Conservation (phyloP, 35 echinoderm and acorn worm species). For the Heliocidaris tuberculata region DNA sequence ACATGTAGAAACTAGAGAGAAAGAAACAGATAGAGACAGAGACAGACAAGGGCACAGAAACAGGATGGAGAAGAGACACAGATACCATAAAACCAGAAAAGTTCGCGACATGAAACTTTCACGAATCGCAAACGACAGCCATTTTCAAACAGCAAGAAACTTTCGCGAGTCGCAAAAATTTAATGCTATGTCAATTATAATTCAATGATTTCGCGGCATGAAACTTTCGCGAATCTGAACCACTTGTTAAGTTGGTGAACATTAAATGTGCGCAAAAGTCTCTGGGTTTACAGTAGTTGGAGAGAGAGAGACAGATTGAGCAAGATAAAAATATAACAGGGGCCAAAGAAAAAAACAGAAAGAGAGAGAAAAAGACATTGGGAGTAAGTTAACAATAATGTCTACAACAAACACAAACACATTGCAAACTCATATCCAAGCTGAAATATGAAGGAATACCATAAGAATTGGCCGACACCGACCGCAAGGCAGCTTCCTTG, state of each 20-base stretch:
- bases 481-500: slow-evolving; percentile 32
- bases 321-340: neutral
- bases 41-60: neutral
- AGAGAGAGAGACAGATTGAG: neutral
- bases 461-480: slow-evolving; percentile 42
- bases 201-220: too few species aligned
- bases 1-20: neutral
- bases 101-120: neutral
- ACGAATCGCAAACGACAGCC: too few species aligned
- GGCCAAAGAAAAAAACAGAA: neutral
- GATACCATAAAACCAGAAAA: neutral
- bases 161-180: too few species aligned
- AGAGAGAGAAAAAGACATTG: neutral
- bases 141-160: too few species aligned
- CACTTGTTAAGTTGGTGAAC: too few species aligned
- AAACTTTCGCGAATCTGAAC: neutral
- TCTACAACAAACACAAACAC: too few species aligned
- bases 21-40: neutral
- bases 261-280: too few species aligned
- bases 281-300: too few species aligned
- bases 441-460: slow-evolving; percentile 13
- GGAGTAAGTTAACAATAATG: too few species aligned
- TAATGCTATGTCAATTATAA: too few species aligned
- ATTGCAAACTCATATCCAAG: neutral
- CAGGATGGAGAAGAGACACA: neutral